Base-by-base conservation (phyloP, 2,888 invertebrate genomes). In the Epinotia bilunana region DNA sequence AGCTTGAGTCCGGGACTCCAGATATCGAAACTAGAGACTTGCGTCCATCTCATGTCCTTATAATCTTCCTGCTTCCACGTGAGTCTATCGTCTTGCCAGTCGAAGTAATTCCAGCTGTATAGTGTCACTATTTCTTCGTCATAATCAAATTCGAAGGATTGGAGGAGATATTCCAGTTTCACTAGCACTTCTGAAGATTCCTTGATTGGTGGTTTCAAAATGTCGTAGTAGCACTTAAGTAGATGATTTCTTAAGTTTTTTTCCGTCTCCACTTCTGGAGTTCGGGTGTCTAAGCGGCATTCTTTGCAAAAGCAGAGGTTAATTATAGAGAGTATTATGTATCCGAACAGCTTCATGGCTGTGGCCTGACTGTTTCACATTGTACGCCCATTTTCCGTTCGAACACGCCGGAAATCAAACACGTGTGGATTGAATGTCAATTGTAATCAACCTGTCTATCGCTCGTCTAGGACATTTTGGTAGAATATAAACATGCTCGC, bases 61-160 rank as follows among this genome's bases (percentile, higher is more conserved):
- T 83, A 87, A 33, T 84, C 80, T 1, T 72, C 77, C 0, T 83
- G 83, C n/a, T 87, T 78, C 88, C 88, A 88, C 65, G 76, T 77
- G 0, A 87, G 76, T 13, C 86, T 80, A 0, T 80, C 69, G 18
- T 88, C 86, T 0, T 18, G 72, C 86, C 86, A 88, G 0, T 33
- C 5, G 0, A 85, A 11, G 1, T 70, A 61, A 46, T 74, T 74
- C 57, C 62, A 69, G 57, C 62, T 74, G 33, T 62, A 57, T n/a
- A 71, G 6, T 3, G 63, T 74, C 3, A 74, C 43, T 13, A 55
- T 68, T 20, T 73, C 73, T 43, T 73, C 73, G n/a, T 46, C 9
- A 13, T 13, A 28, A 9, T 73, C 73, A 20, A 73, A 68, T 13
- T 53, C 23, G 62, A 68, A 73, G 16, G 62, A 62, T 16, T 57